Evolutionary conservation across 2,797 vertebrate species (phyloP).

Genomic region (Carcharodon carcharias): DNA sequence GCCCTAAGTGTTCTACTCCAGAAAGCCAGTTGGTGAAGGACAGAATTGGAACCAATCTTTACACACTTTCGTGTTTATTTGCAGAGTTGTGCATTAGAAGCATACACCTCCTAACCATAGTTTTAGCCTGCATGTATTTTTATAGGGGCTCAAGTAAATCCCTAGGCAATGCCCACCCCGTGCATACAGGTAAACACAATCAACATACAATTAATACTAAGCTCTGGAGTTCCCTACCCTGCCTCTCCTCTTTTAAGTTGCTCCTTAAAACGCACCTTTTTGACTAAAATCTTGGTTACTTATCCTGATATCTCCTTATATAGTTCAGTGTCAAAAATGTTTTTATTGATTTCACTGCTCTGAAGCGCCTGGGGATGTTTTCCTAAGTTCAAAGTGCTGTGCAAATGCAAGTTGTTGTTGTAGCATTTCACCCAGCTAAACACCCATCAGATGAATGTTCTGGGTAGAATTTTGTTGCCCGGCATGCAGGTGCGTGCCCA

Average conservation of each 20-base stretch:
- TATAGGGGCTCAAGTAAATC: no score
- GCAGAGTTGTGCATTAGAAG: neutral
- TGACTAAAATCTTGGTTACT: neutral
- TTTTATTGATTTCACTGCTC: no score
- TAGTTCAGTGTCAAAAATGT: neutral
- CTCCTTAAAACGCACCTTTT: neutral
- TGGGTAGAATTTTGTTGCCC: no score
- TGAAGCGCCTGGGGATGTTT: no score
- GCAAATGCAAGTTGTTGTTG: no score
- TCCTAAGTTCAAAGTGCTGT: no score
- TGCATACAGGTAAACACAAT: neutral
- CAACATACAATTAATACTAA: neutral
- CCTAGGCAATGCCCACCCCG: no score
- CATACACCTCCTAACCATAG: neutral
- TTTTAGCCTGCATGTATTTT: neutral
- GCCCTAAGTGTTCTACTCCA: no score
- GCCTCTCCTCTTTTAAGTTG: neutral
- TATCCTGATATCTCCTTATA: neutral
- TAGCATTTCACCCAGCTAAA: no score
- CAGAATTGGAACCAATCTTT: neutral
- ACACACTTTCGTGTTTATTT: neutral
- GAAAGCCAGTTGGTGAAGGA: neutral
- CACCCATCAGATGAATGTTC: no score
- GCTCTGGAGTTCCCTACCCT: neutral
- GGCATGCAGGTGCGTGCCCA: no score